These are phyloP conservation scores for Tragelaphus imberbis DNA, from an alignment of 2,113 vertebrate genomes.

Conservation along the genomic window DNA sequence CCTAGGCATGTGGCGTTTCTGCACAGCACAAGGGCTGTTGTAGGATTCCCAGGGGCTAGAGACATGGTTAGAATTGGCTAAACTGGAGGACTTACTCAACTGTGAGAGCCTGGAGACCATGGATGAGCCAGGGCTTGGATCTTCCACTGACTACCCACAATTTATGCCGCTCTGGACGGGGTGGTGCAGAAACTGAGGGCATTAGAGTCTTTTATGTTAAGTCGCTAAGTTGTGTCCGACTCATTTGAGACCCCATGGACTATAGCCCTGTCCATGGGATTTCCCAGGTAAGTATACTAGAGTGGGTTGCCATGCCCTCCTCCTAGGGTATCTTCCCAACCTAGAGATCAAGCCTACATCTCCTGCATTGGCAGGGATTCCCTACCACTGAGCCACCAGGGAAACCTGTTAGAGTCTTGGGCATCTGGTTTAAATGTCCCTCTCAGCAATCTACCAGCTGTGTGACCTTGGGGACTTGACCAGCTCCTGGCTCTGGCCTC, in stretches of 20 bases:
- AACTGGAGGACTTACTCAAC: neutral
- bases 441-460: neutral
- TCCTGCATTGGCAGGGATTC: neutral
- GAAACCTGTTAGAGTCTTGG: neutral
- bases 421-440: neutral
- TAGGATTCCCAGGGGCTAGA: neutral
- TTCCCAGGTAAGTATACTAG: neutral
- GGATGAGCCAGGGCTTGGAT: neutral
- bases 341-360: neutral
- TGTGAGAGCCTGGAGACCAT: accelerated
- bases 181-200: neutral
- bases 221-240: neutral
- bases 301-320: neutral
- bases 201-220: neutral
- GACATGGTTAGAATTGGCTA: neutral
- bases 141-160: neutral
- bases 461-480: neutral
- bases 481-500: neutral
- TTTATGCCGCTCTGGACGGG: accelerated
- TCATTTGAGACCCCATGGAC: neutral
- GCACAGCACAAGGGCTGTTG: neutral
- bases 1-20: neutral
- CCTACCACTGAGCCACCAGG: neutral
- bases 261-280: neutral
- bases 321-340: neutral